phyloP scores from a whole-genome alignment of 2,888 invertebrate species.

The Didymodactylos carnosus region DNA sequence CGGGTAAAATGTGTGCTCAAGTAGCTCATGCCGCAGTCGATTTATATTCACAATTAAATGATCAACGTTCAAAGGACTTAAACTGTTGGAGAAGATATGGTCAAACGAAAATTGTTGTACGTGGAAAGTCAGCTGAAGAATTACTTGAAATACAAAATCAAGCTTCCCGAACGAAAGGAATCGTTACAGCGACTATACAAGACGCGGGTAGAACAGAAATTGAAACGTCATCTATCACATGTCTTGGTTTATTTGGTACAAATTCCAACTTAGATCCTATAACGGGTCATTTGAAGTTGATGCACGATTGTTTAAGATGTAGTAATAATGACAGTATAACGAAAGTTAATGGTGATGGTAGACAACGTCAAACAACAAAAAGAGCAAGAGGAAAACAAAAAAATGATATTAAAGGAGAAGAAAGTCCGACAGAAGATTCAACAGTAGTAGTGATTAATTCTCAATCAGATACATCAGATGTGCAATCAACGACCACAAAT shows the following conservation, averaged over 20 bases:
- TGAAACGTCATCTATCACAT: conserved; percentile 64
- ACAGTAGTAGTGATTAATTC: too few relatives aligned
- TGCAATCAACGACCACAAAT: too few relatives aligned
- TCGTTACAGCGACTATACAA: conserved; percentile 51
- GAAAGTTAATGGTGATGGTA: too few relatives aligned
- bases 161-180: conserved; percentile 46
- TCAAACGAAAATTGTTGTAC: conserved; percentile 68
- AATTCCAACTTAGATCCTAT: neutral
- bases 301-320: neutral
- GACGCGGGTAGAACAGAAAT: conserved; percentile 89
- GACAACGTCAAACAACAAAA: too few relatives aligned
- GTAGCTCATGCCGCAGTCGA: conserved; percentile 8
- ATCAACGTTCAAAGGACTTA: neutral
- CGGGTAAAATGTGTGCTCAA: conserved; percentile 7
- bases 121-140: conserved; percentile 53
- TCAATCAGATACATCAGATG: too few relatives aligned
- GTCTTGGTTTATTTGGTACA: conserved; percentile 51
- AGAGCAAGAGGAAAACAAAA: too few relatives aligned
- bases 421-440: too few relatives aligned
- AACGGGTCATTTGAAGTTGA: neutral
- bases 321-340: too few relatives aligned
- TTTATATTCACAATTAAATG: conserved; percentile 1
- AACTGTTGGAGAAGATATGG: conserved; percentile 49
- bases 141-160: conserved; percentile 48
- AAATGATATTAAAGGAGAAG: too few relatives aligned